Conservation (phyloP, 2,113 vertebrate species). For the Calonectris borealis region DNA sequence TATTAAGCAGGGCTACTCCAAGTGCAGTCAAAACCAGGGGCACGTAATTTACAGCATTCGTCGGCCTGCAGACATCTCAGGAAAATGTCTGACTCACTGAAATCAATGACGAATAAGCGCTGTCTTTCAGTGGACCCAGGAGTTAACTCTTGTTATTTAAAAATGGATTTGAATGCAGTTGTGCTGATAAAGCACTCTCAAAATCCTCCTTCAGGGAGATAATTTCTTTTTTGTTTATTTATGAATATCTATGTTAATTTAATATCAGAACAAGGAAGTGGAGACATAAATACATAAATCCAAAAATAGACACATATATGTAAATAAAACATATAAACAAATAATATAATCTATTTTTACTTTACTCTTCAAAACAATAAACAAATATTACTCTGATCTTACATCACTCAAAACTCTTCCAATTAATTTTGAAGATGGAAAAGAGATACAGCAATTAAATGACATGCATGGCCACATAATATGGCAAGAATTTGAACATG, state of each 20-base stretch:
- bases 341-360: not conserved
- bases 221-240: slow-evolving; percentile 2
- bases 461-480: not conserved
- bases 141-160: not conserved
- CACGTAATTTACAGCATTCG: not conserved
- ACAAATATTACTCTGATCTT: not conserved
- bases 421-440: not conserved
- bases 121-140: not conserved
- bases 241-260: not conserved
- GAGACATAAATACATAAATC: not conserved
- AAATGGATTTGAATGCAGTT: not conserved
- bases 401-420: not conserved
- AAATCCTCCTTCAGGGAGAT: not conserved
- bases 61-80: not conserved
- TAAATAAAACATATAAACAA: not conserved
- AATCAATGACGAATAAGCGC: not conserved
- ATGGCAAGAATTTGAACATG: not conserved
- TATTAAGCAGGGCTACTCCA: not conserved
- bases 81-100: not conserved
- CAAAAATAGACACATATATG: not conserved
- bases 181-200: not conserved
- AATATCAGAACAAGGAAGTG: not conserved
- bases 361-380: not conserved
- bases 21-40: not conserved
- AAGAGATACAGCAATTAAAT: rapidly evolving